A percentile compares a stretch with the other conserved stretches of the same genome.
Conservation (phyloP, 2,888 invertebrate genomes). For the Tenthredo scrophulariae region DNA sequence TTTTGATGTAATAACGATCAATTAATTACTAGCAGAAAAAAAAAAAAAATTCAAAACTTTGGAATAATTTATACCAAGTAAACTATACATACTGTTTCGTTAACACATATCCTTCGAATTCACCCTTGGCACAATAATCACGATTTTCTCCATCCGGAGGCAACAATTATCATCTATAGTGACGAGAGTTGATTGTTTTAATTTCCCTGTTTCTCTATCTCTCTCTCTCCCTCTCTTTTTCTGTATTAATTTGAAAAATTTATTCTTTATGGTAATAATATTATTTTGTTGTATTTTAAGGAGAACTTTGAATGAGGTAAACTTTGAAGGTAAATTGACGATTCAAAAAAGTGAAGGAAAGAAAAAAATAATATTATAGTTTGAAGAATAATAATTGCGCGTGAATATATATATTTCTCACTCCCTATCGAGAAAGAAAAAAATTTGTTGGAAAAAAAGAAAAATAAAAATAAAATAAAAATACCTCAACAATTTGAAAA, state of each 20-base stretch:
- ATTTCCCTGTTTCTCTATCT: background rate
- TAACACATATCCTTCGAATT: conserved; percentile 27
- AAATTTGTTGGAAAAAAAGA: background rate
- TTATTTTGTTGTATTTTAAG: background rate
- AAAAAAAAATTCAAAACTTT: background rate
- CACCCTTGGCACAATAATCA: conserved; percentile 29
- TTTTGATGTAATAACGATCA: background rate
- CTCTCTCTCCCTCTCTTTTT: background rate
- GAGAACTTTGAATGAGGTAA: background rate
- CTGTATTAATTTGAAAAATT: background rate
- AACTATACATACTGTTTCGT: conserved; percentile 18
- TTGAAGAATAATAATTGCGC: background rate
- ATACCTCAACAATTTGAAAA: background rate
- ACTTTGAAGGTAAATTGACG: no score
- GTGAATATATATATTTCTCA: background rate
- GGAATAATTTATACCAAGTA: background rate
- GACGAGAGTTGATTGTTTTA: background rate
- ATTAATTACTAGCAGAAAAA: background rate
- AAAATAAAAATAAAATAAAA: conserved; percentile 5
- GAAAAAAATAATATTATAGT: background rate
- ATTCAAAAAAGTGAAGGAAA: no score
- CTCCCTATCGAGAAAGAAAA: background rate
- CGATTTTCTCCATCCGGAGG: background rate
- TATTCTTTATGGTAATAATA: background rate
- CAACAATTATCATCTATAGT: background rate